Evolutionary conservation across 2,797 vertebrate species (phyloP).

Genomic region (Australoheros facetus): DNA sequence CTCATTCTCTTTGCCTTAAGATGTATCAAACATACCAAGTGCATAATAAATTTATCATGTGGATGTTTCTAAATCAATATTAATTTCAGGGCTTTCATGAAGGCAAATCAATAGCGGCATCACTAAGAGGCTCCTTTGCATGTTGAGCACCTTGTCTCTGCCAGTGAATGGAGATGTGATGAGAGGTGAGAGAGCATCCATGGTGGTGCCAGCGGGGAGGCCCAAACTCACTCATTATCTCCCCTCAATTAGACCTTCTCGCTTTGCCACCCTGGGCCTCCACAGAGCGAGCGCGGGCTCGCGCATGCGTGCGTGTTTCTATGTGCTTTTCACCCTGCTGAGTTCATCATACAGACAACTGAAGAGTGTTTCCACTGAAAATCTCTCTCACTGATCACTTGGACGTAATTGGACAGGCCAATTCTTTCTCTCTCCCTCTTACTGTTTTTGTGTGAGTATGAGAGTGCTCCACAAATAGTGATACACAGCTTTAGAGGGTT

Average conservation of each 20-base stretch:
- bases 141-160: slow-evolving; percentile 66
- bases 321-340: slow-evolving; percentile 61
- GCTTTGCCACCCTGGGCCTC: slow-evolving; percentile 61
- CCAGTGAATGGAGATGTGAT: slow-evolving; percentile 62
- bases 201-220: slow-evolving; percentile 73
- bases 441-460: not conserved
- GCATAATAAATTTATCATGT: slow-evolving; percentile 72
- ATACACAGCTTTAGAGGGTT: slow-evolving; percentile 21
- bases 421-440: slow-evolving; percentile 8
- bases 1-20: slow-evolving; percentile 31
- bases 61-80: slow-evolving; percentile 74
- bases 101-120: slow-evolving; percentile 72
- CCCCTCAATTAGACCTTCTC: slow-evolving; percentile 78
- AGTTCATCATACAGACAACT: slow-evolving; percentile 67
- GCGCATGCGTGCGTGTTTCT: slow-evolving; percentile 29
- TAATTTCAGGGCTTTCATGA: slow-evolving; percentile 71
- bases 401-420: slow-evolving; percentile 79
- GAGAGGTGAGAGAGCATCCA: slow-evolving; percentile 68
- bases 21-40: slow-evolving; percentile 31
- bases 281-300: not conserved
- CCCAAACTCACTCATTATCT: slow-evolving; percentile 78
- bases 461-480: not conserved
- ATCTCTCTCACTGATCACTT: slow-evolving; percentile 77
- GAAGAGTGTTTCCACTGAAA: slow-evolving; percentile 82
- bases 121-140: slow-evolving; percentile 73